Evolutionary conservation across 2,797 vertebrate species (phyloP), one percentile per base, ranked within the genome.

Genomic region (Podarcis siculus): DNA sequence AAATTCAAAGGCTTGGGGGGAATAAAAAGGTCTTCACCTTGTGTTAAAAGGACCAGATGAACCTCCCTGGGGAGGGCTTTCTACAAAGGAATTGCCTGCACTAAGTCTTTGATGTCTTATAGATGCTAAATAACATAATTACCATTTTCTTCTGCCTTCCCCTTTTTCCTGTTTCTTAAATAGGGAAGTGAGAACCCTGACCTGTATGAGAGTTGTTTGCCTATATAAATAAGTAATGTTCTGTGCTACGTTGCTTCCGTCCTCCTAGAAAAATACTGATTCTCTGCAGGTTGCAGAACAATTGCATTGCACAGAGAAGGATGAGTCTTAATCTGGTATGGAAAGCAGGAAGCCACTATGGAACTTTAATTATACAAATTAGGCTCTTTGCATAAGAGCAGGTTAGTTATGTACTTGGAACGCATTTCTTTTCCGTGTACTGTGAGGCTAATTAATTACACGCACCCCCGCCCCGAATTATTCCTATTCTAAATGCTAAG

Each of bases 381-480:
- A 94, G 82, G 49, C 58, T 91, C 69, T 90, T 92, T 84, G 39
- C 86, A 35, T 85, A 81, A 30, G 1, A 61, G 72, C n/a, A 42
- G 75, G 82, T 93, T 93, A 89, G 71, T 89, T 85, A 80, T 86
- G 90, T 92, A 83, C 89, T 94, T 95, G 91, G 86, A 95, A 90
- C 73, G 83, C 49, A 85, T 82, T 67, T 79, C 69, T 79, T 67
- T 91, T 90, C 67, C 89, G 87, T 79, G 72, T 82, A 82, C 39
- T 85, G 78, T 66, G 79, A 94, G n/a, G 71, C 82, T 93, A 91
- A 94, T 92, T 91, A 86, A 90, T 92, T 94, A 77, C 67, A 8
- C 10, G 19, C 94, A 73, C 79, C 67, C 6, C 86, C 85, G 66
- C 32, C 85, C 91, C 84, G 82, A 76, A 94, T 84, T 84, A 79